Conservation (phyloP, 2,797 vertebrate species). For the Peromyscus melanophrys region DNA sequence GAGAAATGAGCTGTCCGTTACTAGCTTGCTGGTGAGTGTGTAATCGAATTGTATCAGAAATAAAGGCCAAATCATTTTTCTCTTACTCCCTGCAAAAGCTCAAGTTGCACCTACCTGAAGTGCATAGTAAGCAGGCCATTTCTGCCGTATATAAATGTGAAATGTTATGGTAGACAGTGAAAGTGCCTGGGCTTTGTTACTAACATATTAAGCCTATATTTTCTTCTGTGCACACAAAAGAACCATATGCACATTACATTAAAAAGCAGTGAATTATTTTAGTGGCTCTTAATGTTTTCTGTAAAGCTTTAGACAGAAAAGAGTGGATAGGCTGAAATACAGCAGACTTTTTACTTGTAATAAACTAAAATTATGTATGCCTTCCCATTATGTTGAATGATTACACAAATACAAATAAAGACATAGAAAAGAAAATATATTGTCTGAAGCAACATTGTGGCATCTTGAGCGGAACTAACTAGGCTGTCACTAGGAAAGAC, state of each 20-base stretch:
- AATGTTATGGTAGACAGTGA: slow-evolving; percentile 32
- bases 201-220: slow-evolving; percentile 17
- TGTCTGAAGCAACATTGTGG: slow-evolving; percentile 26
- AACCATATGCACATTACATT: slow-evolving; percentile 27
- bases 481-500: background rate
- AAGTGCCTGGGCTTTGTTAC: background rate
- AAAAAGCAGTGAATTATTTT: slow-evolving; percentile 61
- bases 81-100: slow-evolving; percentile 6
- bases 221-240: slow-evolving; percentile 57
- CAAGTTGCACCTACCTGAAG: background rate
- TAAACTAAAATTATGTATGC: slow-evolving; percentile 59
- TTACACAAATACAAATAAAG: slow-evolving; percentile 36
- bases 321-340: background rate
- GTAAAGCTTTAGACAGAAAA: slow-evolving; percentile 61
- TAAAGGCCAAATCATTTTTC: background rate
- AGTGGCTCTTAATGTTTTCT: slow-evolving; percentile 55
- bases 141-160: background rate
- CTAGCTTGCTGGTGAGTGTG: slow-evolving; percentile 23
- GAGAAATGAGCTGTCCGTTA: slow-evolving; percentile 55
- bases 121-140: slow-evolving; percentile 55
- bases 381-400: slow-evolving; percentile 61
- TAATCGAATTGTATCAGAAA: slow-evolving; percentile 71
- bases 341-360: slow-evolving; percentile 13
- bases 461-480: slow-evolving; percentile 1
- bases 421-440: background rate